Percentiles rank a stretch among this genome's conserved stretches.
phyloP scores from a whole-genome alignment of 2,797 vertebrate species.

The Anisognathus igniventris region DNA sequence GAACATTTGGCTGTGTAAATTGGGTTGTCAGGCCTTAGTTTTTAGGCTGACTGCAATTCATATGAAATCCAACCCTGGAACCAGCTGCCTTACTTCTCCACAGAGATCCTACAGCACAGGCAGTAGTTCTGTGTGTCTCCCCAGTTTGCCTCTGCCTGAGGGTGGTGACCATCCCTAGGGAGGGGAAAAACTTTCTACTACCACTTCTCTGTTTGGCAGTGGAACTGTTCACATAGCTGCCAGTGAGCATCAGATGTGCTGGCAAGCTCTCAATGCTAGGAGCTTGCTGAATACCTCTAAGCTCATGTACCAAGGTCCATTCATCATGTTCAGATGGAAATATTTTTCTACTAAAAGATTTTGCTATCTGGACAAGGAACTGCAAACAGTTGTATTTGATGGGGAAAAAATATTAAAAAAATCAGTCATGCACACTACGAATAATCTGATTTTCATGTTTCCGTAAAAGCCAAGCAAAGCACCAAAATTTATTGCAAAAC shows the following conservation, averaged over 20 bases:
- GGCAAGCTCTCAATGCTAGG: not conserved
- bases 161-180: not conserved
- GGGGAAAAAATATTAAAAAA: not conserved
- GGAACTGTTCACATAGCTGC: not conserved
- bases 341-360: not conserved
- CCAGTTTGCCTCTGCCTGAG: not conserved
- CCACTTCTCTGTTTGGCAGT: not conserved
- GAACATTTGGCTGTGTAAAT: not conserved
- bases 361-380: not conserved
- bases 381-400: not conserved
- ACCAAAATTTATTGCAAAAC: not conserved
- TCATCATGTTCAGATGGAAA: not conserved
- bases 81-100: not conserved
- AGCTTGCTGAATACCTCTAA: not conserved
- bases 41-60: not conserved
- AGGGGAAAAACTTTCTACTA: not conserved
- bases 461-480: not conserved
- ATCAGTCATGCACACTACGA: not conserved
- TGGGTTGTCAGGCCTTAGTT: not conserved
- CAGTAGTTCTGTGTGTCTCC: not conserved
- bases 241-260: not conserved
- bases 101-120: not conserved
- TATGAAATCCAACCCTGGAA: not conserved
- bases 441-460: not conserved
- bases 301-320: not conserved